A percentile compares a stretch with the other conserved stretches of the same genome.
phyloP scores from a whole-genome alignment of 2,797 vertebrate genomes.

The Varecia variegata region DNA sequence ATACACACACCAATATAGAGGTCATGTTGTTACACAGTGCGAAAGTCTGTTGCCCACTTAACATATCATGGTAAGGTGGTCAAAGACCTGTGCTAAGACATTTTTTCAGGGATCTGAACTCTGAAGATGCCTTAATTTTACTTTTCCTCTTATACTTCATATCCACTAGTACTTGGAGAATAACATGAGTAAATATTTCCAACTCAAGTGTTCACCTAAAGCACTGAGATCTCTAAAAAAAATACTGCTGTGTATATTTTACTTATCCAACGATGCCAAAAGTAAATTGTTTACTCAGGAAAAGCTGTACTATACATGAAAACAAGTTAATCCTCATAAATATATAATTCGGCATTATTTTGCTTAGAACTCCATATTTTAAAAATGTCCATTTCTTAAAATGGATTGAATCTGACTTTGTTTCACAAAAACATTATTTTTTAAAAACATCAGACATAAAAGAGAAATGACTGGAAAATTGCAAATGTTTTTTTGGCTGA shows the following conservation, averaged over 20 bases:
- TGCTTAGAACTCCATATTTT: slow-evolving; percentile 57
- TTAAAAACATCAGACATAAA: slow-evolving; percentile 33
- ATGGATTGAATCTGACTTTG: slow-evolving; percentile 46
- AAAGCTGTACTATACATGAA: slow-evolving; percentile 51
- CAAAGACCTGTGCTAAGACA: not conserved
- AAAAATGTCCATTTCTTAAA: slow-evolving; percentile 56
- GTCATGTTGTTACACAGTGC: not conserved
- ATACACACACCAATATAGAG: not conserved
- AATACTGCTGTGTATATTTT: not conserved
- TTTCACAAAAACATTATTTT: slow-evolving; percentile 45
- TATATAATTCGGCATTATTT: slow-evolving; percentile 45
- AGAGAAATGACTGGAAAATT: slow-evolving; percentile 38
- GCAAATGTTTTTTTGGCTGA: slow-evolving; percentile 28
- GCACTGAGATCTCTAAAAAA: slow-evolving; percentile 13
- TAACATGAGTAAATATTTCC: slow-evolving; percentile 46
- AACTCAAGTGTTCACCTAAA: slow-evolving; percentile 33
- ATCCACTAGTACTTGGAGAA: not conserved
- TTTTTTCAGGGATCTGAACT: not conserved
- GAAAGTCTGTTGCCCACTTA: not conserved
- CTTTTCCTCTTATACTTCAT: slow-evolving; percentile 40
- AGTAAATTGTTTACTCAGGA: slow-evolving; percentile 42
- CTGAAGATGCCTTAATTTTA: not conserved
- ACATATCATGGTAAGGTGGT: not conserved
- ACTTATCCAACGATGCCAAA: slow-evolving; percentile 58
- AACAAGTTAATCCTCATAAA: slow-evolving; percentile 69